Evolutionary conservation across 2,113 vertebrate genomes (phyloP), one percentile per base, ranked within the genome.

Genomic region (Mobula hypostoma): DNA sequence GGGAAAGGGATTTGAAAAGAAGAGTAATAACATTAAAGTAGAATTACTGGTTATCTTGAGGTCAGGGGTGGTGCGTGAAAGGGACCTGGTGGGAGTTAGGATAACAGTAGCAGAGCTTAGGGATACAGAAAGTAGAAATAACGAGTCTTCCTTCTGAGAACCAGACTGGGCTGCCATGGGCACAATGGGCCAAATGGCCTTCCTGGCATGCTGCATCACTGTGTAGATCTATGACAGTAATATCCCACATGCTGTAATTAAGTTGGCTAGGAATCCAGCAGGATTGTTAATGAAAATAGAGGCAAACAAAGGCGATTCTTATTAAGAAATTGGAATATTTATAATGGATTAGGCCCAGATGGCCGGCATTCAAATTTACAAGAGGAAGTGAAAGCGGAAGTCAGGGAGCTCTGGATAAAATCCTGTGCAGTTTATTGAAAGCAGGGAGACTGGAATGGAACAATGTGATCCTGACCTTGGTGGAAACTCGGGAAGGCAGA

Each of bases 311-410:
- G 91, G 74, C 74, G 72, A 93, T 29, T 48, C 7, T 74, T 93
- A 74, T 93, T 72, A 76, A 74, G 91, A 93, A 48, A 93, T 93
- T 93, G 72, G 91, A 93, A 93, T 74, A 93, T 93, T 93, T 74
- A 76, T 74, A 93, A 93, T 72, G 40, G 66, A 93, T 72, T 56
- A 56, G 70, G 72, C 91, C 91, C 91, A 93, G 91, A 74, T 93
- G 91, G 91, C 91, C 40, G 8, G 17, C 29, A 12, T 76, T 74
- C 91, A 93, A 93, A 66, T 56, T 24, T 56, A 93, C 70, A 93
- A 93, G 40, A 93, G 91, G 91, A 93, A 93, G 70, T 76, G 24
- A 76, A 74, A 74, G 32, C 56, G 70, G 91, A 93, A 93, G 61
- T 93, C 21, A 36, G 91, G 91, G 91, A 76, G 68, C 32, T 27